phyloP scores from a whole-genome alignment of 2,797 vertebrate species.

The Lagorchestes hirsutus region DNA sequence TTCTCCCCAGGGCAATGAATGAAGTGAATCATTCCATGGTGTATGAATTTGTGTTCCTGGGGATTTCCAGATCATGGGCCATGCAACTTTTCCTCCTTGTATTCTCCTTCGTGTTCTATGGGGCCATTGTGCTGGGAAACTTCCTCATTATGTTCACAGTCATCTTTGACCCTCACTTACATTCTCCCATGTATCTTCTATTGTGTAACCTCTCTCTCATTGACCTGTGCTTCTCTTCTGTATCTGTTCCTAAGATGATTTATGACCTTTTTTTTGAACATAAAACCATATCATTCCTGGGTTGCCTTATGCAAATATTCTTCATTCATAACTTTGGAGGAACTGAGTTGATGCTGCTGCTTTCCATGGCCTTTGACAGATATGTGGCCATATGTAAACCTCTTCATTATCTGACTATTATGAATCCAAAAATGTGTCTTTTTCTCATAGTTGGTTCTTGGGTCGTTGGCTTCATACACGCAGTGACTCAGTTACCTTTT shows the following conservation, averaged over 20 bases:
- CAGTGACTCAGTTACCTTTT: constrained; percentile 74
- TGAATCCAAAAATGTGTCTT: constrained; percentile 61
- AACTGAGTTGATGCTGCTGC: constrained; percentile 76
- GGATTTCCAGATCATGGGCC: constrained; percentile 67
- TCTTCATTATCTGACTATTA: constrained; percentile 68
- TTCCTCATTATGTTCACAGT: constrained; percentile 74
- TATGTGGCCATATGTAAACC: constrained; percentile 79
- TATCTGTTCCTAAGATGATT: constrained; percentile 78
- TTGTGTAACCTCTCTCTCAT: constrained; percentile 73
- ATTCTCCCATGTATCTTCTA: constrained; percentile 77
- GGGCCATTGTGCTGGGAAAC: constrained; percentile 75
- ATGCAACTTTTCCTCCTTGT: constrained; percentile 73
- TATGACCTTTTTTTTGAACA: constrained; percentile 70
- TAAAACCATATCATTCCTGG: constrained; percentile 75
- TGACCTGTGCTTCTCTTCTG: constrained; percentile 77
- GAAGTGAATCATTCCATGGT: constrained; percentile 64
- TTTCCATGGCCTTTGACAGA: constrained; percentile 80
- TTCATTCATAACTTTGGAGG: constrained; percentile 79
- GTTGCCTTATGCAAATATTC: constrained; percentile 78
- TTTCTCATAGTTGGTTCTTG: constrained; percentile 58
- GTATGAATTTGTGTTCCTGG: constrained; percentile 74
- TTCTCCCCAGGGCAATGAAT: constrained; percentile 5
- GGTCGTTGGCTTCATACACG: constrained; percentile 74
- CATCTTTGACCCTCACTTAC: constrained; percentile 60
- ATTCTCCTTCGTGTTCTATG: constrained; percentile 72